These are phyloP conservation scores for Zelleria hepariella DNA, from an alignment of 2,888 invertebrate genomes.

Conservation along the genomic window DNA sequence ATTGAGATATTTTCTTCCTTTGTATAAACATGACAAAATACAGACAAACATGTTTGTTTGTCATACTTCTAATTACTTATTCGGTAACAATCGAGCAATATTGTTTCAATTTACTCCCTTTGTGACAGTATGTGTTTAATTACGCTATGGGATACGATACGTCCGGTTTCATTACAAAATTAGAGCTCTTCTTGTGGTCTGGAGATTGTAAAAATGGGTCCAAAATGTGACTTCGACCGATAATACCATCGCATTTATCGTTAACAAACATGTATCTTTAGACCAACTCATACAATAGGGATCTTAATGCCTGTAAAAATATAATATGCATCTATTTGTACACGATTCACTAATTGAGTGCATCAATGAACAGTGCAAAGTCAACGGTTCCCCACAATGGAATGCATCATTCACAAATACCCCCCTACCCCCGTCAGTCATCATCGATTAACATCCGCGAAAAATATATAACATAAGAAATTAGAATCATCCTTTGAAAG, in stretches of 20 bases:
- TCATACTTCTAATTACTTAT: constrained; percentile 58
- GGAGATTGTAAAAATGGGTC: constrained; percentile 37
- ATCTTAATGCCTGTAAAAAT: constrained; percentile 51
- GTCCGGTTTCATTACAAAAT: constrained; percentile 30
- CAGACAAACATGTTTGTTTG: constrained; percentile 53
- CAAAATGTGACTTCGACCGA: background rate
- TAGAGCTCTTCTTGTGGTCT: constrained; percentile 32
- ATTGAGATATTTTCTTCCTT: constrained; percentile 63
- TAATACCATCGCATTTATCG: background rate
- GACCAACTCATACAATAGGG: constrained; percentile 28
- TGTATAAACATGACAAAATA: constrained; percentile 71
- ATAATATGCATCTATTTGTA: constrained; percentile 30
- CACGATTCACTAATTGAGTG: constrained; percentile 49
- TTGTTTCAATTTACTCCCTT: constrained; percentile 59
- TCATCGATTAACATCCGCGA: constrained; percentile 43
- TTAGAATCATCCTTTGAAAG: constrained; percentile 33
- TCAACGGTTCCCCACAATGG: constrained; percentile 54
- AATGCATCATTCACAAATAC: constrained; percentile 64
- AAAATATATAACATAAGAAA: constrained; percentile 37
- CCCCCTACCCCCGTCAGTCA: constrained; percentile 36
- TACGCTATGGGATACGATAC: constrained; percentile 28
- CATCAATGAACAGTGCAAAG: constrained; percentile 61
- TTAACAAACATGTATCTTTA: constrained; percentile 13
- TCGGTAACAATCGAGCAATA: constrained; percentile 66
- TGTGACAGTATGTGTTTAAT: constrained; percentile 51